Evolutionary conservation across 2,797 vertebrate genomes (phyloP).

Genomic region (Meda fulgida): DNA sequence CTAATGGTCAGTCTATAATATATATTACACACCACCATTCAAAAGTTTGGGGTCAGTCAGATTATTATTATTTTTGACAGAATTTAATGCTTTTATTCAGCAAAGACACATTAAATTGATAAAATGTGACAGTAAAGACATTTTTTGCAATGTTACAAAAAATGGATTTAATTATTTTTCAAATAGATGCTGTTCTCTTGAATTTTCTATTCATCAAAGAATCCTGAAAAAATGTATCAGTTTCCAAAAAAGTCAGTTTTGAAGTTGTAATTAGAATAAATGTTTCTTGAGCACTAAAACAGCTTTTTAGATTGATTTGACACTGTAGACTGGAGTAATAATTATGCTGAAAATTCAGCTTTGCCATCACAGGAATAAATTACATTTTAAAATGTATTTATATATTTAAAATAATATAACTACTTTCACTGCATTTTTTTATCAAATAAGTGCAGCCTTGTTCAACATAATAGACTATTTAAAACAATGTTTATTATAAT

Average conservation of each 20-base stretch:
- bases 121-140: background rate
- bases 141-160: background rate
- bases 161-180: no score
- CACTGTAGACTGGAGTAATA: background rate
- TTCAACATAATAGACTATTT: background rate
- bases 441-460: background rate
- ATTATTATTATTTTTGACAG: background rate
- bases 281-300: background rate
- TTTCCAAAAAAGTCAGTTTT: background rate
- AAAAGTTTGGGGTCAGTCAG: background rate
- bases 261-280: background rate
- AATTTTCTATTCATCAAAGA: no score
- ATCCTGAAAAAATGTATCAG: background rate
- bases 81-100: background rate
- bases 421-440: background rate
- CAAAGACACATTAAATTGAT: background rate
- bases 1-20: background rate
- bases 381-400: background rate
- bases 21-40: background rate
- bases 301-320: background rate
- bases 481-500: background rate
- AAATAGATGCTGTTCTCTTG: no score
- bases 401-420: background rate
- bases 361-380: background rate
- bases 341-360: background rate